Evolutionary conservation across 2,888 invertebrate genomes (phyloP), one percentile per base, ranked within the genome.

Genomic region (Sicus ferrugineus): DNA sequence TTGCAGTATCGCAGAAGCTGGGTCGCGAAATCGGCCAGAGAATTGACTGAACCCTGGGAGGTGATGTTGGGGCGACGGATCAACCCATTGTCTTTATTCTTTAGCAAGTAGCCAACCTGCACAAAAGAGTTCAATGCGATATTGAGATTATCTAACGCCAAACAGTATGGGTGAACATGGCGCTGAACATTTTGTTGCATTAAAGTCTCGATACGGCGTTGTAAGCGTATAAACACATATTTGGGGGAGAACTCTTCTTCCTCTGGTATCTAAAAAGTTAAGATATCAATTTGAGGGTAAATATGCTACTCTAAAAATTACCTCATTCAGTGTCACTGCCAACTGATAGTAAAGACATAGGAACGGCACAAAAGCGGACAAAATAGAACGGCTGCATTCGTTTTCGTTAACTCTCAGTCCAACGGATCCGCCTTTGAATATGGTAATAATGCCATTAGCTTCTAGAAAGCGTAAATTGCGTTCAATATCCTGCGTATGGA

Each of bases 111-210:
- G 2, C 78, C 80, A 16, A 83, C 82, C 34, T 85, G 84, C 4
- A 83, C 81, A 0, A 91, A 86, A 1, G 89, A 89, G 56, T 85
- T 86, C 61, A 91, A 79, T 73, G 90, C 90, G 82, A 88, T 88
- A 42, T 84, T 86, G 61, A 88, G 85, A 67, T 88, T 87, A 74
- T 94, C 93, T 74, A 94, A 86, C 50, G 92, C 91, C 70, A 94
- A 87, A 75, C 90, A 89, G 84, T 92, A 93, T 0, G 93, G 92
- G 85, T 93, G 92, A 14, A 88, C 86, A 66, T 80, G 78, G 1
- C 70, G 34, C 67, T 82, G 80, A 16, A 78, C 76, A 62, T 73
- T 73, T 48, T 75, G 75, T 59, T 78, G 77, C n/a, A 90, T 79
- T 46, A 86, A 77, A 23, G 80, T 78, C 82, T 92, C 93, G 30